Base-by-base conservation (phyloP, 2,888 invertebrate genomes). In the Germaria angustata region DNA sequence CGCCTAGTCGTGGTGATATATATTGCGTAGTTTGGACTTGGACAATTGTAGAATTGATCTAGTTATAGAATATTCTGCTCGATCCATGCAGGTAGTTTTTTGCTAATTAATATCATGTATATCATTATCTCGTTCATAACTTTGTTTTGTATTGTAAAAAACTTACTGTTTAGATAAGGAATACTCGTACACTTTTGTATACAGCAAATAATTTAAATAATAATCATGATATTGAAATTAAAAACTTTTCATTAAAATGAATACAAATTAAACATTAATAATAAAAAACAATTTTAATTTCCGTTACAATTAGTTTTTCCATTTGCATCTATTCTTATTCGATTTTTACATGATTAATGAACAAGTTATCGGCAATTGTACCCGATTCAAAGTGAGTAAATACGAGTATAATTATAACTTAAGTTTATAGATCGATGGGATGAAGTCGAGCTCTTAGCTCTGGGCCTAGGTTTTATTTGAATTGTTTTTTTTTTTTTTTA, bases 251-350 rank as follows among this genome's bases (percentile, higher is more conserved):
- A 39, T 41, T 39, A 61, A n/a, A 65, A 51, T 61, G 15, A 49
- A 71, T 15, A 28, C 32, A 66, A 51, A 61, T 66, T 28, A 36
- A 41, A 51, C n/a, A n/a, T n/a, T n/a, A n/a, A 9, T 22, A 44
- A 22, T 2, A 28, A 39, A 77, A 46, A 59, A 73, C 39, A 63
- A 53, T 72, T 68, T 72, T 17, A 63, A 78, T 78, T 81, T 81
- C 81, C 81, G 81, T 66, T 76, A 49, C 59, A 34, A 32, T 68
- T n/a, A n/a, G n/a, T 66, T 49, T 24, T 2, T 11, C 13, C 17
- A 36, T n/a, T 63, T 15, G 7, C 22, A 46, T 39, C 32, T 41
- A 49, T 53, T 63, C 2, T 22, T 24, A 53, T 28, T 57, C 11
- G 5, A 49, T 41, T 61, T 59, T 46, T 36, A 71, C 6, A 9